These are phyloP conservation scores for Leptopilina myrica DNA, from an alignment of 2,888 invertebrate genomes.

Conservation along the genomic window DNA sequence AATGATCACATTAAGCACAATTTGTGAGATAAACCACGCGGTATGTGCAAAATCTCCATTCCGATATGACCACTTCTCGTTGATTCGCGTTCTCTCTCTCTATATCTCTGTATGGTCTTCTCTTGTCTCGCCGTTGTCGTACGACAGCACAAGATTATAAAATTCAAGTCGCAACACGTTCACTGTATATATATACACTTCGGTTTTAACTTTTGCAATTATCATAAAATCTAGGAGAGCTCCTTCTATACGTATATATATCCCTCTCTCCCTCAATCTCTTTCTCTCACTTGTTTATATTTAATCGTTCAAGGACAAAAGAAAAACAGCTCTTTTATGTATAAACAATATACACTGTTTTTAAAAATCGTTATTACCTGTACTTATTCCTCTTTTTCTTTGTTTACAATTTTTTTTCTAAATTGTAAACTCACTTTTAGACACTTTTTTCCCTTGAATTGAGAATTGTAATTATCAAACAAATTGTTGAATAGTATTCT, in stretches of 20 bases:
- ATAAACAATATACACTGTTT: constrained; percentile 1
- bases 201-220: not conserved
- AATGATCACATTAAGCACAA: constrained; percentile 1
- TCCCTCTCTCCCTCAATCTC: constrained; percentile 4
- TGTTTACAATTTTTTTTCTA: not conserved
- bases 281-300: constrained; percentile 4
- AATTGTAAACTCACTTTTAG: not conserved
- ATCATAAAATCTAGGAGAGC: constrained; percentile 14
- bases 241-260: not conserved
- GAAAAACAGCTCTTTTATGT: constrained; percentile 14
- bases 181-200: not conserved
- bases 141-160: too few species aligned
- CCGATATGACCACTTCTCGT: too few species aligned
- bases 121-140: too few species aligned
- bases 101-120: too few species aligned
- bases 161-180: not conserved
- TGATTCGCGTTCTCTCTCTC: too few species aligned
- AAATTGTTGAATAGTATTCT: too few species aligned
- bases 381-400: not conserved
- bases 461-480: too few species aligned
- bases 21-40: constrained; percentile 25
- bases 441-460: too few species aligned
- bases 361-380: not conserved
- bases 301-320: constrained; percentile 15
- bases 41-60: constrained; percentile 25